Conservation (phyloP, 2,113 vertebrate species). For the Sprattus sprattus region DNA sequence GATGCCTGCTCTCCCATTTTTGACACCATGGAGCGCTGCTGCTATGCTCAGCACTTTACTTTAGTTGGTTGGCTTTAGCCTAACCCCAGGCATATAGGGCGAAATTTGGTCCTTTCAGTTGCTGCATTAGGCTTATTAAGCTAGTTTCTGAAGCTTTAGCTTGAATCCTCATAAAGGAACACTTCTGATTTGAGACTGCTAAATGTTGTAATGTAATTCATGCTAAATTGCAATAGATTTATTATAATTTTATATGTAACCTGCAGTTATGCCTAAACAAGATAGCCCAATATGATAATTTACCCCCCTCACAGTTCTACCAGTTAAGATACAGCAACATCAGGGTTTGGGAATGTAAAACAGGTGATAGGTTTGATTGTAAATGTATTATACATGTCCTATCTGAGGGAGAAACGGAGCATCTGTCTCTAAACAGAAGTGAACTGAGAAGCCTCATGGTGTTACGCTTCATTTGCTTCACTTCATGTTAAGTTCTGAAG, state of each 20-base stretch:
- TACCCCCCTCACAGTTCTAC: neutral
- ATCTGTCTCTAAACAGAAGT: neutral
- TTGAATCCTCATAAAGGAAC: neutral
- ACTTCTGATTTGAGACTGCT: neutral
- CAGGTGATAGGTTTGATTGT: neutral
- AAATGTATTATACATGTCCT: neutral
- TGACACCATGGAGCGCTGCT: conserved; percentile 5
- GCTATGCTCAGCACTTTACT: conserved; percentile 38
- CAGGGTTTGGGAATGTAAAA: neutral
- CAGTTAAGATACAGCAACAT: neutral
- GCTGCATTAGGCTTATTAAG: neutral
- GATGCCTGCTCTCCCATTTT: conserved; percentile 25
- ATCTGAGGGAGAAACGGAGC: neutral
- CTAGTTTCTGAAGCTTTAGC: neutral
- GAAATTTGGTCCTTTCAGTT: neutral
- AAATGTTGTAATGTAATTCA: neutral
- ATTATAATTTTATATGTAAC: neutral
- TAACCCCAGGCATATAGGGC: neutral
- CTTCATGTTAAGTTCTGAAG: conserved; percentile 9
- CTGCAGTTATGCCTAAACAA: neutral
- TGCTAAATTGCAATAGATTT: neutral
- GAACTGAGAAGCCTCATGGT: neutral
- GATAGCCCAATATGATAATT: neutral
- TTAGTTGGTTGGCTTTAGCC: conserved; percentile 19
- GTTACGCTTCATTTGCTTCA: neutral